phyloP scores from a whole-genome alignment of 2,797 vertebrate genomes.

The Euthynnus affinis region DNA sequence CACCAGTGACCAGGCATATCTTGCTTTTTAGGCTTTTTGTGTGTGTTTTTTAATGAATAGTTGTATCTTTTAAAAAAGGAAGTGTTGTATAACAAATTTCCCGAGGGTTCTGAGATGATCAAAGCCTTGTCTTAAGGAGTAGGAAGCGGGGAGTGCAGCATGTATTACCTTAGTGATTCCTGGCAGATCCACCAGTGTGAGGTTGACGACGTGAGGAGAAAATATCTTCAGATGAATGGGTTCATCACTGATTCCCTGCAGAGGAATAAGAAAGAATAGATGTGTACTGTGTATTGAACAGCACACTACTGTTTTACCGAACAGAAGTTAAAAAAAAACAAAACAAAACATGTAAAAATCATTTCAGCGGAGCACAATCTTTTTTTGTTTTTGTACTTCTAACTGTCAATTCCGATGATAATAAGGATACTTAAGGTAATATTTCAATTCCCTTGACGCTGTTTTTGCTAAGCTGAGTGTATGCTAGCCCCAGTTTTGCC shows the following conservation, averaged over 20 bases:
- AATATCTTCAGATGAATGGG: constrained; percentile 99
- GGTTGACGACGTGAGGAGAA: constrained; percentile 96
- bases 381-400: background rate
- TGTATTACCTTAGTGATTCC: constrained; percentile 96
- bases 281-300: background rate
- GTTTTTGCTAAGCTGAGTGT: background rate
- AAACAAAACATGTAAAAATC: background rate
- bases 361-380: background rate
- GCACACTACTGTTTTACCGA: background rate
- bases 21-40: background rate
- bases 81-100: constrained; percentile 4
- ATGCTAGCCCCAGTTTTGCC: background rate
- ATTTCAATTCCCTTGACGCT: background rate
- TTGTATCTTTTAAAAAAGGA: background rate
- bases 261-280: constrained; percentile 23
- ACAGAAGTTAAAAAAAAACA: background rate
- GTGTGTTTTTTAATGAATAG: constrained; percentile 15
- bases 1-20: constrained; percentile 20
- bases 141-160: background rate
- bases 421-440: background rate
- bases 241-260: constrained; percentile 96
- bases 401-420: background rate
- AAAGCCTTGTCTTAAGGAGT: constrained; percentile 37
- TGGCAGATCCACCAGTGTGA: constrained; percentile 98
- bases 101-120: constrained; percentile 23